Percentiles rank a stretch among this genome's conserved stretches.
Evolutionary conservation across 2,888 invertebrate genomes (phyloP).

Genomic region (Drosophila peninsularis): DNA sequence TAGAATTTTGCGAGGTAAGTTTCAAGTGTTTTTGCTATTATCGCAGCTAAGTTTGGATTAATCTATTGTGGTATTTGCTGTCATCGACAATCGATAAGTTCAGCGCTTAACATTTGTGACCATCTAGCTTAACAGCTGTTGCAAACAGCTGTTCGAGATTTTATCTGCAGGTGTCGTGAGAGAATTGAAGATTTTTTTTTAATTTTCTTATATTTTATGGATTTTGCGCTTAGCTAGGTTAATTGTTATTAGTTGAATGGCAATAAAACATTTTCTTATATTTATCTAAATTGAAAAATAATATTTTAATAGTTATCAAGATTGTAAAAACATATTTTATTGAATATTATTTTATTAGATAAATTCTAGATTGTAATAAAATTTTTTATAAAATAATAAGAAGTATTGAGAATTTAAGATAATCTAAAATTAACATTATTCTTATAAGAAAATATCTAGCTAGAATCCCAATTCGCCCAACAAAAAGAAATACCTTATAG

Average conservation of each 20-base stretch:
- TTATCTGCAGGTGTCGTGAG: slow-evolving; percentile 1
- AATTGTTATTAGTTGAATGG: too few relatives aligned
- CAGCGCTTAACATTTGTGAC: slow-evolving; percentile 3
- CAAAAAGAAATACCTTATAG: neutral
- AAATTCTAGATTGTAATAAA: too few relatives aligned
- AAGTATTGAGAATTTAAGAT: too few relatives aligned
- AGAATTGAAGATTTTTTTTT: neutral
- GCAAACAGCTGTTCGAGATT: slow-evolving; percentile 14
- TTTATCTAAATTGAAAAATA: too few relatives aligned
- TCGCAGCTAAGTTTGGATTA: neutral
- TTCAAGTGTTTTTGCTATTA: slow-evolving; percentile 2
- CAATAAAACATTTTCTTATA: neutral
- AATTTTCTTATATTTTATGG: neutral
- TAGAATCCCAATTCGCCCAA: neutral
- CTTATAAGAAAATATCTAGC: neutral
- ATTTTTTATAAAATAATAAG: too few relatives aligned
- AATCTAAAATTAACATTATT: too few relatives aligned
- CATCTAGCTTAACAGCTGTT: slow-evolving; percentile 13
- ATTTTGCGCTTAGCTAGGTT: neutral
- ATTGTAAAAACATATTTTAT: too few relatives aligned
- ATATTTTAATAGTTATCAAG: too few relatives aligned
- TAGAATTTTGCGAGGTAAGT: slow-evolving; percentile 40
- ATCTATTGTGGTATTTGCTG: neutral
- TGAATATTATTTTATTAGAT: too few relatives aligned
- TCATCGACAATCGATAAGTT: slow-evolving; percentile 13